Evolutionary conservation across 2,888 invertebrate species (phyloP), one percentile per base, ranked within the genome.

Genomic region (Caenorhabditis zanzibari): DNA sequence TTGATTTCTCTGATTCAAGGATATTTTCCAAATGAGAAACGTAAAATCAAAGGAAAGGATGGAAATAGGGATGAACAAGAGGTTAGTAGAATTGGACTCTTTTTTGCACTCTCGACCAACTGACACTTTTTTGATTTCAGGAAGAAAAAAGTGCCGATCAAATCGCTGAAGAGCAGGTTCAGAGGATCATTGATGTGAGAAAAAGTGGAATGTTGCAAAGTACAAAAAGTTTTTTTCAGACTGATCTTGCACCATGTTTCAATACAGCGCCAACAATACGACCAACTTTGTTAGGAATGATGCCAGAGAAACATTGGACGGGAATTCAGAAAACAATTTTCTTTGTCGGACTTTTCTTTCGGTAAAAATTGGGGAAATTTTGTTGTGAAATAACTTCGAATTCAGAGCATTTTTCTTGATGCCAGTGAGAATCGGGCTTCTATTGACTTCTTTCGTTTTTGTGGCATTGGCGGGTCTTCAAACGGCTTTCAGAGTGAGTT

Each of bases 371-470:
- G n/a, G n/a, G n/a, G n/a, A n/a, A n/a, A n/a, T n/a, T n/a, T n/a
- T n/a, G n/a, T n/a, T n/a, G 12, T 44, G 14, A 3, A 44, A 44
- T 14, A 4, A 44, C 32, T 0, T 2, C 12, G 0, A 44, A 66
- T 86, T 82, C 85, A 88, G 88, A 59, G 61, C 87, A 14, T 66
- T 66, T n/a, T 82, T 90, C 56, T 80, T 89, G 9, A 79, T 90
- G 49, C 90, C 89, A 0, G 74, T 90, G 19, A 83, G 90, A 19
- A 10, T 90, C 26, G 59, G 79, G 16, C 82, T 90, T 7, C 76
- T 90, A 56, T 22, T 86, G 22, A 82, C 88, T 10, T 91, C 90
- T 9, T 91, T 90, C 56, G 85, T 85, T 22, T 90, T 86, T 75
- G 86, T 90, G n/a, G 80, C 84, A 10, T 49, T 87, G 44, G 88